Evolutionary conservation across 2,888 invertebrate species (phyloP), one percentile per base, ranked within the genome.

Genomic region (Drosophila putrida): DNA sequence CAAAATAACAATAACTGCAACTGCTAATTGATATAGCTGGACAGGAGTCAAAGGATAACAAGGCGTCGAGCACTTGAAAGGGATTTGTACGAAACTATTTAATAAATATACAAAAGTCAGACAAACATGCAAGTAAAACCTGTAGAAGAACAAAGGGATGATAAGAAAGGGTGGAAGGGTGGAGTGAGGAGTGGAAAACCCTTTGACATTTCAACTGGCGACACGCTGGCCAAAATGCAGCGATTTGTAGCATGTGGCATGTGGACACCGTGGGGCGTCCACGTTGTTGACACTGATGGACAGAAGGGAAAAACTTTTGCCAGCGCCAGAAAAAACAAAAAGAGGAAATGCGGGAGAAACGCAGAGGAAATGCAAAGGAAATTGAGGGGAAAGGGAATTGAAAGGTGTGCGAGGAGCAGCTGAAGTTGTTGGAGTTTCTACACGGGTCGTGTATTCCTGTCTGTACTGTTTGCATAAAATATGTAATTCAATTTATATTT

Each of bases 401-500:
- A 10, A 10, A n/a, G 33, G n/a, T 33, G 15, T 3, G 15, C 13
- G 4, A 4, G 1, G 20, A 20, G 20, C 20, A n/a, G 39, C n/a
- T 8, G 5, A 6, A 15, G 47, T 36, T 65, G 43, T 57, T 35
- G 44, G 33, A 49, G 33, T 49, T 49, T 15, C 20, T 10, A 15
- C 31, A 31, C 41, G 33, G 39, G 27, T 51, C 27, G 49, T 51
- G 54, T 66, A n/a, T 41, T 61, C 33, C 64, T 74, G 74, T 78
- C 75, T 75, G 61, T 41, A 20, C 27, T 62, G 76, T 84, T 87
- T 83, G 88, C 83, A 87, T 83, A 87, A 83, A 83, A 83, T 83
- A 83, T 83, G 85, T 89, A 89, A 83, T 83, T 83, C 83, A 83
- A 88, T 89, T 88, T 84, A 82, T 88, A 88, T 75, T 74, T 87